A percentile compares a stretch with the other conserved stretches of the same genome.
Evolutionary conservation across 1,140 invertebrate species (phyloP).

Genomic region (Hycleus cichorii): DNA sequence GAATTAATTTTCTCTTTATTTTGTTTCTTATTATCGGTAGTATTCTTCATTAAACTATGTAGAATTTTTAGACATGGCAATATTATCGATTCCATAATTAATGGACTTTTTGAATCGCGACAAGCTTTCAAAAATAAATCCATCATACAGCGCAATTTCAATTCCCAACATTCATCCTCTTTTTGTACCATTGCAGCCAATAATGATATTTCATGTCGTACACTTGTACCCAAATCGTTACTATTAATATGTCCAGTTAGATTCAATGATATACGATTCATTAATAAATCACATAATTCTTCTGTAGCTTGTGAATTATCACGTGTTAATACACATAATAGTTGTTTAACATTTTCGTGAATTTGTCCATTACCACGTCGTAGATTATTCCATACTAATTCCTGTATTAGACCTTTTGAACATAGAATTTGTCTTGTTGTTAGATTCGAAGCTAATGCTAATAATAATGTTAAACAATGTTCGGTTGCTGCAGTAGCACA

Average conservation of each 20-base stretch:
- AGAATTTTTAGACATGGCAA: constrained; percentile 80
- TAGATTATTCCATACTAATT: constrained; percentile 86
- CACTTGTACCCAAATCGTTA: constrained; percentile 66
- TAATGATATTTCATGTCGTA: constrained; percentile 82
- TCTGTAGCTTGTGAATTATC: constrained; percentile 85
- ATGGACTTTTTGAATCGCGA: constrained; percentile 60
- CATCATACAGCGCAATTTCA: constrained; percentile 83
- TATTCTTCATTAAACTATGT: constrained; percentile 63
- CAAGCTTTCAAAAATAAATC: constrained; percentile 72
- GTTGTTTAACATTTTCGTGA: constrained; percentile 77
- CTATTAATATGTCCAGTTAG: constrained; percentile 49
- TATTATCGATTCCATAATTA: constrained; percentile 69
- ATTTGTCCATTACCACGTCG: constrained; percentile 69
- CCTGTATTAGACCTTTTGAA: constrained; percentile 79
- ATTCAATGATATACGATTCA: constrained; percentile 71
- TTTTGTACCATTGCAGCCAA: constrained; percentile 81
- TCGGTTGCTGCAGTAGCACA: constrained; percentile 82
- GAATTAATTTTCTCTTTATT: constrained; percentile 41
- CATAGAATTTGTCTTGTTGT: constrained; percentile 72
- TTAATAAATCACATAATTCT: constrained; percentile 74
- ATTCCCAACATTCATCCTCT: constrained; percentile 93
- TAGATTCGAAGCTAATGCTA: constrained; percentile 81
- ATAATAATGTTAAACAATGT: constrained; percentile 85
- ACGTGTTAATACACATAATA: constrained; percentile 83
- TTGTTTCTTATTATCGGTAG: constrained; percentile 51